A percentile compares a stretch with the other conserved stretches of the same genome.
These are phyloP conservation scores for Calameuta filiformis DNA, from an alignment of 2,888 invertebrate species.

Conservation along the genomic window DNA sequence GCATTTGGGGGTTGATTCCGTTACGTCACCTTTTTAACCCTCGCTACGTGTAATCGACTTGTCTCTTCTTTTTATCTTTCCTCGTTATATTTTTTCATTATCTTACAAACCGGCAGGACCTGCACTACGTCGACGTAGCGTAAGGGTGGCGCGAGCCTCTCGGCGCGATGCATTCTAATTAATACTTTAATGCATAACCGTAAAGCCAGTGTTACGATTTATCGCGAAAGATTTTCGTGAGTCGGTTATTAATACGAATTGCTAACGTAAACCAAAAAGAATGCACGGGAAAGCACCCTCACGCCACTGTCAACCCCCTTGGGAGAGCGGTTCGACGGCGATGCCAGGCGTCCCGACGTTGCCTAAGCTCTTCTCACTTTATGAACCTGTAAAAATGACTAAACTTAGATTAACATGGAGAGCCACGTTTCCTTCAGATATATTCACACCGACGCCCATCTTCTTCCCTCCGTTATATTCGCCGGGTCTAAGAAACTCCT, in stretches of 20 bases:
- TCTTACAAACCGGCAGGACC: too few species aligned
- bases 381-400: slow-evolving; percentile 29
- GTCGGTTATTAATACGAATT: slow-evolving; percentile 22
- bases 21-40: too few species aligned
- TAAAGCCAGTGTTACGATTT: slow-evolving; percentile 12
- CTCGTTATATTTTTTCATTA: too few species aligned
- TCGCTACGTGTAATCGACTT: too few species aligned
- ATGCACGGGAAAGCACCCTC: slow-evolving; percentile 5
- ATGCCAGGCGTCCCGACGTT: not conserved
- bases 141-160: too few species aligned
- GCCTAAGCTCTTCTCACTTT: slow-evolving; percentile 13
- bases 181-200: slow-evolving; percentile 8
- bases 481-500: too few species aligned
- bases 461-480: too few species aligned
- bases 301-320: not conserved
- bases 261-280: slow-evolving; percentile 17
- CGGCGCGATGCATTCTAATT: slow-evolving; percentile 10
- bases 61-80: not conserved
- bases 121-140: too few species aligned
- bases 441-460: too few species aligned
- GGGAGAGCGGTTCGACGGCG: too few species aligned
- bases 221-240: not conserved
- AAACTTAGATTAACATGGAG: slow-evolving; percentile 29
- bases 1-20: too few species aligned
- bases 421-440: too few species aligned